phyloP scores from a whole-genome alignment of 2,113 vertebrate species.

The Chunga burmeisteri region DNA sequence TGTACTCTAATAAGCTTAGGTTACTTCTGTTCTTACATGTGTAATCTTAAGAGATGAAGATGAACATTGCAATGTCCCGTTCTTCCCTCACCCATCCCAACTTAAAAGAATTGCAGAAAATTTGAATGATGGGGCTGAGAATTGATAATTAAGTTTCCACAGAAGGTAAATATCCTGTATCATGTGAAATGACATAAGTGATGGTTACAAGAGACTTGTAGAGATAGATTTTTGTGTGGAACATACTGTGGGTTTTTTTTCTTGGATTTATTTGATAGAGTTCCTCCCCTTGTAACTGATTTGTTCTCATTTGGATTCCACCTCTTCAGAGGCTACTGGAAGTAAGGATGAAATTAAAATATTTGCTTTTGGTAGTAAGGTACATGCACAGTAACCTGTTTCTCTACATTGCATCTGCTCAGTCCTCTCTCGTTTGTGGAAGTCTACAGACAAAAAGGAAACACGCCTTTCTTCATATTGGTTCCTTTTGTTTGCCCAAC shows the following conservation, averaged over 20 bases:
- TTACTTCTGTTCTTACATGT: background rate
- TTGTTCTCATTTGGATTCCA: background rate
- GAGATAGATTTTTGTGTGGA: background rate
- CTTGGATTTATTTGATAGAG: conserved; percentile 31
- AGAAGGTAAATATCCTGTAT: background rate
- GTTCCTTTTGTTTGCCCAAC: conserved; percentile 25
- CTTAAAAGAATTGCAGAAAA: background rate
- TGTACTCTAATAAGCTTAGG: background rate
- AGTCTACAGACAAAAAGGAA: conserved; percentile 12
- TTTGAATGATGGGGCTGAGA: background rate
- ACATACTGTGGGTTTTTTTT: background rate
- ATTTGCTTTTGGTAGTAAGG: background rate
- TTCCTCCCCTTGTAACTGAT: conserved; percentile 4
- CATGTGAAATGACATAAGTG: background rate
- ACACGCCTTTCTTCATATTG: background rate
- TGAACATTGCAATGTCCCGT: background rate
- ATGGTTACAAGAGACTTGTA: background rate
- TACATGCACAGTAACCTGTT: background rate
- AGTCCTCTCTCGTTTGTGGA: background rate
- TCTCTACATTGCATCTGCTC: background rate
- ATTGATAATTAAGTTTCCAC: background rate
- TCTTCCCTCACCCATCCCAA: background rate
- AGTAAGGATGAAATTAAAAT: background rate
- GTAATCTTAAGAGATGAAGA: background rate
- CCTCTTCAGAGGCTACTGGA: conserved; percentile 23